Base-by-base conservation (phyloP, 2,888 invertebrate genomes). In the Lathronympha strigana region DNA sequence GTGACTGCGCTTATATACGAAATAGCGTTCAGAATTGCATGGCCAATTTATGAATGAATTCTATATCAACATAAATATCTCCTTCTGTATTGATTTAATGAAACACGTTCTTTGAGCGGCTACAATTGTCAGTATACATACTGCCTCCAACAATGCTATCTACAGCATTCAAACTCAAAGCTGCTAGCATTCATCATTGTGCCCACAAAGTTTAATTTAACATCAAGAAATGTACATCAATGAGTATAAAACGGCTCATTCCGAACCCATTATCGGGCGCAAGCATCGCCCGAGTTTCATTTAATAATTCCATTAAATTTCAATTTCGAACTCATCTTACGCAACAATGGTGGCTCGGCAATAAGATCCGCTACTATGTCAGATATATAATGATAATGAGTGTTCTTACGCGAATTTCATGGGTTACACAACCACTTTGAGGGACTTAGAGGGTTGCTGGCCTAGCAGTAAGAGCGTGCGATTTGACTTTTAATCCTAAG, bases 261-360 rank as follows among this genome's bases (percentile, higher is more conserved):
- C 72, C 69, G 70, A n/a, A 47, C 75, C 76, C 73, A 79, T 86
- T 84, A 84, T 84, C 78, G 73, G 67, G 50, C 61, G 68, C 71
- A 71, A 76, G 69, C 71, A 76, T 79, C 78, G 76, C 68, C 74
- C 77, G 78, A 80, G 74, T 82, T 82, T 81, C 81, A 81, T 87
- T 86, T 83, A 82, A 87, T 87, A 87, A 86, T 87, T 85, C 86
- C 81, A 83, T 84, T 84, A 81, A 85, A 88, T 84, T 86, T 84
- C 84, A 86, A 87, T 87, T 82, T 80, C 79, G 79, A 83, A 83
- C 83, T 86, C 85, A 84, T 87, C 80, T 80, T 70, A 63, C 31
- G 63, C 69, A 68, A 82, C 81, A 84, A 83, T 81, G 70, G 76
- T 57, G 43, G 64, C 38, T 49, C 66, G 53, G 81, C 80, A 81